Evolutionary conservation across 2,797 vertebrate species (phyloP).

Genomic region (Falco rusticolus): DNA sequence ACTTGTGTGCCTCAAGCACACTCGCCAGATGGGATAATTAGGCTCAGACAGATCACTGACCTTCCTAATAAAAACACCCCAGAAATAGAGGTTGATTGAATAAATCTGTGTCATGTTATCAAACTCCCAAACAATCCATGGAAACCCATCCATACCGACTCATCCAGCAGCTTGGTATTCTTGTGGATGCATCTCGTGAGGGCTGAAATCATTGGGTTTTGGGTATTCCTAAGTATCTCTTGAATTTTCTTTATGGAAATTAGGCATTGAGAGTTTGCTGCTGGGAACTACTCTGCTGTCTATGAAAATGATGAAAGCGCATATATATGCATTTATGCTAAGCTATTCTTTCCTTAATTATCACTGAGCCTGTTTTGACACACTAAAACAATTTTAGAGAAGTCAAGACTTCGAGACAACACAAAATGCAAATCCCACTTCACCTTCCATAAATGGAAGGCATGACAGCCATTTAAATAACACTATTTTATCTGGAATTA

Average conservation of each 20-base stretch:
- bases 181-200: background rate
- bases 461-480: constrained; percentile 9
- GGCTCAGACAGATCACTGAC: constrained; percentile 57
- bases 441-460: background rate
- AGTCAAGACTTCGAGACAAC: constrained; percentile 4
- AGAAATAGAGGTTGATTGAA: background rate
- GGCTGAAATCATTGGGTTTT: background rate
- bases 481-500: background rate
- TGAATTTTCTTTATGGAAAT: background rate
- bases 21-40: constrained; percentile 46
- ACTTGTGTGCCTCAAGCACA: background rate
- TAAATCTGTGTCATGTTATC: constrained; percentile 34
- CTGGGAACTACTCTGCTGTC: background rate
- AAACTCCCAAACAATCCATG: background rate
- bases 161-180: background rate
- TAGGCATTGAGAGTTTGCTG: background rate
- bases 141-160: background rate
- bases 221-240: background rate
- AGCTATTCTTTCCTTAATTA: constrained; percentile 46
- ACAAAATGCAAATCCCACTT: constrained; percentile 11
- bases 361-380: constrained; percentile 15
- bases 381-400: background rate
- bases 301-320: background rate
- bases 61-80: constrained; percentile 40
- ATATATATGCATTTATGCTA: constrained; percentile 51